Evolutionary conservation across 2,888 invertebrate species (phyloP).

Genomic region (Plusia festucae): DNA sequence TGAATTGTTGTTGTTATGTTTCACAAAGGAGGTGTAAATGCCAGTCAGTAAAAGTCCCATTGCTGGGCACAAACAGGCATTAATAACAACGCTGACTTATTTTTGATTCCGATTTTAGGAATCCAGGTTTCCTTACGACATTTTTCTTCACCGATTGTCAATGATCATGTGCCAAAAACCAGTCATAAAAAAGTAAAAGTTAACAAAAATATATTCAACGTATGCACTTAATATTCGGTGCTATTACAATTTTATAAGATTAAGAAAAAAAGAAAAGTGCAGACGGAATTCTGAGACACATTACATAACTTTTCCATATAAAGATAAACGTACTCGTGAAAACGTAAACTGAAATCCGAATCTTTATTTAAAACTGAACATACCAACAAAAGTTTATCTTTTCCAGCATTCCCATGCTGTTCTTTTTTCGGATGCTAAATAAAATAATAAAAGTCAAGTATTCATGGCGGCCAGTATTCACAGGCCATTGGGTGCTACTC

Average conservation of each 20-base stretch:
- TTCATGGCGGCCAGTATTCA: conserved; percentile 91
- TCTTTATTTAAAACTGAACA: not conserved
- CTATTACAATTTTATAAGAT: no score
- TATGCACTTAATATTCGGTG: no score
- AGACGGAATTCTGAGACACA: no score
- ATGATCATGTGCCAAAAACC: no score
- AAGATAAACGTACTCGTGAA: not conserved
- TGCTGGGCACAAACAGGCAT: no score
- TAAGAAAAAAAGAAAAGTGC: no score
- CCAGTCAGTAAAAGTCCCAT: not conserved
- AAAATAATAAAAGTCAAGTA: conserved; percentile 2
- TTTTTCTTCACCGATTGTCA: no score
- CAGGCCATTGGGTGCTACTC: conserved; percentile 90
- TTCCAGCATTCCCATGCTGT: not conserved
- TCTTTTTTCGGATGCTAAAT: not conserved
- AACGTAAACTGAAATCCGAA: not conserved
- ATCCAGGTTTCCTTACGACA: no score
- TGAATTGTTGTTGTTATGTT: not conserved
- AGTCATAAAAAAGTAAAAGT: no score
- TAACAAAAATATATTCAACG: no score
- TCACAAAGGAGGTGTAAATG: not conserved
- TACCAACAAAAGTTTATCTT: not conserved
- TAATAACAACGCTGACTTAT: no score
- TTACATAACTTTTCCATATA: not conserved
- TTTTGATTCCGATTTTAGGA: no score